These are phyloP conservation scores for Dendroctonus valens DNA, from an alignment of 1,140 invertebrate genomes.

Conservation along the genomic window DNA sequence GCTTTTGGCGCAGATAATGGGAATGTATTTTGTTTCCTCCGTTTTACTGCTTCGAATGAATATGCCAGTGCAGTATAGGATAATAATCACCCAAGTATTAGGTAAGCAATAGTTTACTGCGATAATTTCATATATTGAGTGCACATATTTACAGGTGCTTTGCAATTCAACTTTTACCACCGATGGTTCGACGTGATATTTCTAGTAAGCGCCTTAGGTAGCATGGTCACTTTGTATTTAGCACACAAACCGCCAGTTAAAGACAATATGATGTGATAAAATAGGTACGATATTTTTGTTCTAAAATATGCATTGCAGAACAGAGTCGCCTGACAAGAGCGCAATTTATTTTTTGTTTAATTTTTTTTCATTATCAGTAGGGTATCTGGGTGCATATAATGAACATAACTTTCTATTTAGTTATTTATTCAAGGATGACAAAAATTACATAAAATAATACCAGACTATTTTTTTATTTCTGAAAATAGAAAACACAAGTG, in stretches of 20 bases:
- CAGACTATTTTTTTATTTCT: slow-evolving; percentile 8
- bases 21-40: slow-evolving; percentile 99
- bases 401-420: background rate
- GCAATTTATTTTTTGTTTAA: background rate
- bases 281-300: slow-evolving; percentile 7
- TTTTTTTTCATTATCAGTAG: background rate
- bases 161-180: slow-evolving; percentile 99
- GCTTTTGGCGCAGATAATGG: slow-evolving; percentile 97
- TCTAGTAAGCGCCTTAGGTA: slow-evolving; percentile 92
- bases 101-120: slow-evolving; percentile 6
- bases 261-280: slow-evolving; percentile 45
- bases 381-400: background rate
- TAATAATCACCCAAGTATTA: slow-evolving; percentile 96
- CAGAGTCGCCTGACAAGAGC: no score
- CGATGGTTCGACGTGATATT: slow-evolving; percentile 99
- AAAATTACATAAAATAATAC: no score
- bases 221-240: slow-evolving; percentile 93
- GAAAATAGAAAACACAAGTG: slow-evolving; percentile 18
- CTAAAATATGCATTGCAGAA: no score
- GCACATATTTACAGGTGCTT: slow-evolving; percentile 65
- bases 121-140: background rate
- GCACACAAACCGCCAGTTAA: slow-evolving; percentile 80
- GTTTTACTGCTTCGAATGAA: slow-evolving; percentile 99
- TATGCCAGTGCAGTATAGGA: slow-evolving; percentile 96
- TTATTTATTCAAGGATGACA: no score